These are phyloP conservation scores for Baryphthengus martii DNA, from an alignment of 2,113 vertebrate species.

Conservation along the genomic window DNA sequence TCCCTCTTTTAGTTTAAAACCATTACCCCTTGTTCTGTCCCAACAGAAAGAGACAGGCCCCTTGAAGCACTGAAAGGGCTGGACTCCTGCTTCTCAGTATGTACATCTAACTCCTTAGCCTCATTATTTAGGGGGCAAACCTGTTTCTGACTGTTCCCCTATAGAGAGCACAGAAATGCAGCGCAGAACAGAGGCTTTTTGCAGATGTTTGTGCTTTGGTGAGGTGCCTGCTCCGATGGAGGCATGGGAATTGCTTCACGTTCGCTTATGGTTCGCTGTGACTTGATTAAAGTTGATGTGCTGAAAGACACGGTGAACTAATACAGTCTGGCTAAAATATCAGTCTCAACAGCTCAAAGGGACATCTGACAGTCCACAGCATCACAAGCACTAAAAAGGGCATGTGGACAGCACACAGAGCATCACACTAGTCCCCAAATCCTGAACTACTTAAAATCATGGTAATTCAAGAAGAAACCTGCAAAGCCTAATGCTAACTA, in stretches of 20 bases:
- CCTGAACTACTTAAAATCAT: background rate
- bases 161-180: rapidly evolving
- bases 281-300: background rate
- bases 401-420: rapidly evolving
- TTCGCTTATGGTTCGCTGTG: background rate
- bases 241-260: background rate
- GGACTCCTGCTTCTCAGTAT: background rate
- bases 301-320: background rate
- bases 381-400: background rate
- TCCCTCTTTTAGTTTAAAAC: background rate
- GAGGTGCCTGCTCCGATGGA: background rate
- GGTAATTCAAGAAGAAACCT: background rate
- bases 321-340: background rate
- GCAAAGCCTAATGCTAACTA: background rate
- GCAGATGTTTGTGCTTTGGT: background rate
- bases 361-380: background rate
- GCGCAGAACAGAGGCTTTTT: background rate
- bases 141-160: background rate
- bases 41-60: too few relatives aligned
- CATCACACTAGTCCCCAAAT: background rate
- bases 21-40: background rate
- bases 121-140: background rate
- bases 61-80: background rate
- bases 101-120: background rate
- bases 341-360: background rate